Conservation (phyloP, 2,113 vertebrate genomes). For the Pavo muticus region DNA sequence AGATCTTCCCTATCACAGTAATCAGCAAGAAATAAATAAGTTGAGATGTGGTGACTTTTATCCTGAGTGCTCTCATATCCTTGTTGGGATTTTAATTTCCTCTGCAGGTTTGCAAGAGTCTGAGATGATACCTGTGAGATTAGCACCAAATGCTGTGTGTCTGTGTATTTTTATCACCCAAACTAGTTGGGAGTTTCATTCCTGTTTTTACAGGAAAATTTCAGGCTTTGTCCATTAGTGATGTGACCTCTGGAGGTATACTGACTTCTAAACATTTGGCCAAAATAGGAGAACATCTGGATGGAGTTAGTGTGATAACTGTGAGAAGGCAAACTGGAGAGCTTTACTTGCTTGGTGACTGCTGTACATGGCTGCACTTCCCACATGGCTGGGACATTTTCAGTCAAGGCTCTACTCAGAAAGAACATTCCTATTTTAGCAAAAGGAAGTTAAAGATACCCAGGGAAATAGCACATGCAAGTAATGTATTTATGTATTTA, state of each 20-base stretch:
- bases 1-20: neutral
- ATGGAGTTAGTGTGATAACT: neutral
- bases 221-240: neutral
- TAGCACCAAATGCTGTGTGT: neutral
- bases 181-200: neutral
- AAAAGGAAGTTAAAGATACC: neutral
- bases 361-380: neutral
- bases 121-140: neutral
- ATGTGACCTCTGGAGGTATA: neutral
- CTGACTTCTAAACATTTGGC: neutral
- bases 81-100: neutral
- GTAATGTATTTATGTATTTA: neutral
- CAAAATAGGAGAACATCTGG: neutral
- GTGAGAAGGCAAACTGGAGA: rapidly evolving
- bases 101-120: neutral
- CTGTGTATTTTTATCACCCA: neutral
- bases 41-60: neutral
- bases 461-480: neutral
- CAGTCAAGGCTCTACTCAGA: neutral
- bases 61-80: neutral
- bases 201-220: neutral
- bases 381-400: neutral
- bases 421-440: neutral
- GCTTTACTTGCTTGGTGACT: rapidly evolving
- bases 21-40: neutral